phyloP scores from a whole-genome alignment of 2,797 vertebrate species.

The Scolopax bukidnonensis region DNA sequence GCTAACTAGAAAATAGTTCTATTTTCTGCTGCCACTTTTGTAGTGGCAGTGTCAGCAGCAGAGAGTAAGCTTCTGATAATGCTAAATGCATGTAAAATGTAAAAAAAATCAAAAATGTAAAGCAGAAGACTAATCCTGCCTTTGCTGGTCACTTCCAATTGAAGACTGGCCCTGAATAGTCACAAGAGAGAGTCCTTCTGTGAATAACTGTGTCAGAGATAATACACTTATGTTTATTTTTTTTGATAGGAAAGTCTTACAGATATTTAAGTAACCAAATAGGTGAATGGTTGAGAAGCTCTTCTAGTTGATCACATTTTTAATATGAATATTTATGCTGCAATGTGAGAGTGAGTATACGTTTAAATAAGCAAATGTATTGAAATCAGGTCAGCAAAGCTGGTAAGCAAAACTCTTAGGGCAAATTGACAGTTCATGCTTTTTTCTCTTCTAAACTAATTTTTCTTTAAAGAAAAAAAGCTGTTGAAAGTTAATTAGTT shows the following conservation, averaged over 20 bases:
- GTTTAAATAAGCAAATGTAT: constrained; percentile 29
- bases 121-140: background rate
- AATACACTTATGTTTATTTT: background rate
- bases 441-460: constrained; percentile 34
- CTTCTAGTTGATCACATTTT: background rate
- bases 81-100: background rate
- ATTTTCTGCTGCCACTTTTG: background rate
- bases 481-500: constrained; percentile 26
- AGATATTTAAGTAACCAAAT: background rate
- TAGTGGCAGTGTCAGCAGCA: background rate
- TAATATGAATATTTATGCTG: background rate
- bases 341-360: background rate
- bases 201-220: background rate
- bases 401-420: constrained; percentile 10
- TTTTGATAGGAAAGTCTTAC: background rate
- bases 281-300: background rate
- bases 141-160: background rate
- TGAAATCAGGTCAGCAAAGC: constrained; percentile 26
- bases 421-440: background rate
- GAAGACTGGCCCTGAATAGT: background rate
- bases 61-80: background rate
- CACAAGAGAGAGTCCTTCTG: background rate
- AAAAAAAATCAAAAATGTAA: background rate
- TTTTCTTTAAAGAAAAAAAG: constrained; percentile 10
- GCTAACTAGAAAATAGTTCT: background rate